These are phyloP conservation scores for Amphimedon queenslandica DNA, from an alignment of 37 sponge, comb jelly and placozoan species.

Conservation along the genomic window DNA sequence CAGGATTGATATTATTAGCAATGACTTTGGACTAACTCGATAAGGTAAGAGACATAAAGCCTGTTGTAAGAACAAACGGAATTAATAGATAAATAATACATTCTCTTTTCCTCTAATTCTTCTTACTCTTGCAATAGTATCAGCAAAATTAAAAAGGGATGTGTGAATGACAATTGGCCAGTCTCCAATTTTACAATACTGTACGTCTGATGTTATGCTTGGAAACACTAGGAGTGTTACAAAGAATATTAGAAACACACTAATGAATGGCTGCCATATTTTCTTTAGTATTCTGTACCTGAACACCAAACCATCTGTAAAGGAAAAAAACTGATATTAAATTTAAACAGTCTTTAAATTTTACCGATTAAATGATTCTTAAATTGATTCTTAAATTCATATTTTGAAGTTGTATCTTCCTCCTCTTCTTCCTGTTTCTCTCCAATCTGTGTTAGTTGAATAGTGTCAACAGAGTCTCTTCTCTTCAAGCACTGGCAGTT, in stretches of 20 bases:
- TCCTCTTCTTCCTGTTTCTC: too few species aligned
- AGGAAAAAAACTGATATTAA: not conserved
- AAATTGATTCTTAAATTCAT: too few species aligned
- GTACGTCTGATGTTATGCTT: conserved; percentile 62
- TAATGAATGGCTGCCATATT: conserved; percentile 65
- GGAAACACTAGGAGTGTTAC: conserved; percentile 84
- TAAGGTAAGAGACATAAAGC: conserved; percentile 35
- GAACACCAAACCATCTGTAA: not conserved
- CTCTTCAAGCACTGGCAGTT: too few species aligned
- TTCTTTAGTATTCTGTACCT: conserved; percentile 24
- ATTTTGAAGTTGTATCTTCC: too few species aligned
- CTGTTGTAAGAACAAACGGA: too few species aligned
- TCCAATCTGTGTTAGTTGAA: too few species aligned
- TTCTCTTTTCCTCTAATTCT: not conserved
- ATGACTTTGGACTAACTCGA: conserved; percentile 25
- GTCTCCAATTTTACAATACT: conserved; percentile 53
- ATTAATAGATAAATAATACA: too few species aligned
- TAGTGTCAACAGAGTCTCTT: too few species aligned
- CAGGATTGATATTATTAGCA: conserved; percentile 33
- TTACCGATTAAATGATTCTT: too few species aligned
- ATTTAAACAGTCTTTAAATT: too few species aligned
- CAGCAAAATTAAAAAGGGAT: conserved; percentile 63
- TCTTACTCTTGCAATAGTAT: conserved; percentile 61
- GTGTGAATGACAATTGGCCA: conserved; percentile 82
- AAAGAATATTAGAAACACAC: conserved; percentile 56